Conservation (phyloP, 2,888 invertebrate genomes). For the Sipha maydis region DNA sequence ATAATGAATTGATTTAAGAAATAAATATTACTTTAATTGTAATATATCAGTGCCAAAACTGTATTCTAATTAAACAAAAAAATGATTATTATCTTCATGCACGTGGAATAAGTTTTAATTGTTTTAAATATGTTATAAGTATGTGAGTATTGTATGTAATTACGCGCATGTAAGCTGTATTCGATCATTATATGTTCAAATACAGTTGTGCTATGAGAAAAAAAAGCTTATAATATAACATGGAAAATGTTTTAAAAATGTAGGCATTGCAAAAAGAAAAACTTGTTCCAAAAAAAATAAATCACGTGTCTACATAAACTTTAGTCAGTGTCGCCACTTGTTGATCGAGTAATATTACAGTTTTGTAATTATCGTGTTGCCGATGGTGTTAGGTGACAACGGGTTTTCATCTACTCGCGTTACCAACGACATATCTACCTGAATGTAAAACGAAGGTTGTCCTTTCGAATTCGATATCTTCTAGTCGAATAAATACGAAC, state of each 20-base stretch:
- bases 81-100: background rate
- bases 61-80: background rate
- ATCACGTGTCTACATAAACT: background rate
- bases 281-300: conserved; percentile 4
- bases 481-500: conserved; percentile 56
- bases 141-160: background rate
- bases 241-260: background rate
- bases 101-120: too few species aligned
- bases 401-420: conserved; percentile 57
- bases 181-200: background rate
- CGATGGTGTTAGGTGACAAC: conserved; percentile 57
- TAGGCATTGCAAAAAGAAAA: background rate
- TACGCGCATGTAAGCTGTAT: background rate
- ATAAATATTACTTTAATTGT: background rate
- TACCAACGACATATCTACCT: conserved; percentile 22
- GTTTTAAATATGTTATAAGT: background rate
- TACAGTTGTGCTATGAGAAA: background rate
- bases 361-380: conserved; percentile 46
- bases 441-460: conserved; percentile 45
- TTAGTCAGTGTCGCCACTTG: conserved; percentile 34
- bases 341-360: conserved; percentile 44
- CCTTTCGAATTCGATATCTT: conserved; percentile 57
- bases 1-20: background rate
- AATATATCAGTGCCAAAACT: background rate
- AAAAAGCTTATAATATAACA: background rate